These are phyloP conservation scores for rabbit (Oryctolagus cuniculus) DNA, from an alignment of 2,113 vertebrate genomes.

Conservation along the genomic window DNA sequence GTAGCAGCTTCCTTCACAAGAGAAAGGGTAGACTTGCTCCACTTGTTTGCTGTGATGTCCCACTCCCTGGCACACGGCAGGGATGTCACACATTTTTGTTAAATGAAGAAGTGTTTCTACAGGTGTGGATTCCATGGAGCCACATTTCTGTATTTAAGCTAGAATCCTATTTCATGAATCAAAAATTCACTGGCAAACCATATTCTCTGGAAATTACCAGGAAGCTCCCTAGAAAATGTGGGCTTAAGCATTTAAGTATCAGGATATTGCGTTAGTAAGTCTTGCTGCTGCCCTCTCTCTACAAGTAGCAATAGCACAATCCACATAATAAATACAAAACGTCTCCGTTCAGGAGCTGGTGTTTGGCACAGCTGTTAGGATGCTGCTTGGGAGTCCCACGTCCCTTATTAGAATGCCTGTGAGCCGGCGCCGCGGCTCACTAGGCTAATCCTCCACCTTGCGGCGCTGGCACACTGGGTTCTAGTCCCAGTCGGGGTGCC, in stretches of 20 bases:
- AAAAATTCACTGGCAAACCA: conserved; percentile 13
- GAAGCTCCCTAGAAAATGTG: background rate
- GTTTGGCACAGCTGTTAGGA: no score
- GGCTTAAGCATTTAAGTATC: background rate
- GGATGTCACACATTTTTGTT: background rate
- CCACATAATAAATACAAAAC: background rate
- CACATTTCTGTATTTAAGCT: background rate
- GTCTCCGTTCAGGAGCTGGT: no score
- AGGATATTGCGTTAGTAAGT: background rate
- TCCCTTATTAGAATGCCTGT: no score
- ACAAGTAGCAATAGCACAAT: background rate
- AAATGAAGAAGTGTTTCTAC: background rate
- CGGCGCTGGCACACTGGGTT: no score
- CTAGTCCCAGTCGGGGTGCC: no score
- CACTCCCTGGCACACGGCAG: background rate
- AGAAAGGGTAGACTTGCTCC: background rate
- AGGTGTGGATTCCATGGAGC: background rate
- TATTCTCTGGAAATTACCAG: background rate
- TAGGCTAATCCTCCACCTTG: no score
- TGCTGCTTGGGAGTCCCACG: no score
- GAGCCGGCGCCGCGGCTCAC: no score
- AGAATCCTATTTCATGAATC: conserved; percentile 22
- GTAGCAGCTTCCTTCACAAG: background rate
- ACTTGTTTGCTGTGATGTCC: background rate
- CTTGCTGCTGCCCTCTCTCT: background rate